Evolutionary conservation across 2,797 vertebrate species (phyloP), one percentile per base, ranked within the genome.

Genomic region (Anabas testudineus): DNA sequence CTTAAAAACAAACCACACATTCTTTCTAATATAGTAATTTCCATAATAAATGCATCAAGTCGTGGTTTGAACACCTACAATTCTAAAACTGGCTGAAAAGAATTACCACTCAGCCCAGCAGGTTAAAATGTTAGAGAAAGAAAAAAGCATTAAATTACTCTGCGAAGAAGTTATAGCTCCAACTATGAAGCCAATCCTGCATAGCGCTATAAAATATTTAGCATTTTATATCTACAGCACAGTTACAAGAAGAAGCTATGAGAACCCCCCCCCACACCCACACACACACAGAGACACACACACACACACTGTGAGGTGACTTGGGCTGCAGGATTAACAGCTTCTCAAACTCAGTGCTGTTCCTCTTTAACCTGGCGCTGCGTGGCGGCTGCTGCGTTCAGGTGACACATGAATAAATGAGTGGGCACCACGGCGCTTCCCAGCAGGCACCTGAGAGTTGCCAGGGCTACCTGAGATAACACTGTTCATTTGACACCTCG

Each of bases 391-490:
- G 78, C 59, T 10, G 86, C 64, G 91, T 91, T 94, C 91, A 90
- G 87, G 90, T 93, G 86, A 88, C 92, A 89, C 89, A 93, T 93
- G 69, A 92, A 94, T 94, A 90, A 92, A 78, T 93, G 54, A 94
- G 57, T 43, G 76, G 30, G 76, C 67, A 62, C 52, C 62, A 7
- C 34, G 58, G 68, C 84, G 85, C 90, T 86, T 86, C 83, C 81
- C 89, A 91, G 87, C 81, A 88, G 87, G 87, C 82, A 66, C 76
- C 69, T 74, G 51, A 42, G 52, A 70, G 67, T 74, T 63, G 6
- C 60, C 78, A 48, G 46, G 54, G 88, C 78, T 72, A 93, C 90
- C 89, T 86, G 92, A 91, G 89, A 82, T 76, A 80, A 81, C 58
- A 30, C 37, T 3, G 68, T 18, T 73, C 83, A 93, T 88, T 89